These are phyloP conservation scores for Sympetrum striolatum DNA, from an alignment of 2,888 invertebrate species.

Conservation along the genomic window DNA sequence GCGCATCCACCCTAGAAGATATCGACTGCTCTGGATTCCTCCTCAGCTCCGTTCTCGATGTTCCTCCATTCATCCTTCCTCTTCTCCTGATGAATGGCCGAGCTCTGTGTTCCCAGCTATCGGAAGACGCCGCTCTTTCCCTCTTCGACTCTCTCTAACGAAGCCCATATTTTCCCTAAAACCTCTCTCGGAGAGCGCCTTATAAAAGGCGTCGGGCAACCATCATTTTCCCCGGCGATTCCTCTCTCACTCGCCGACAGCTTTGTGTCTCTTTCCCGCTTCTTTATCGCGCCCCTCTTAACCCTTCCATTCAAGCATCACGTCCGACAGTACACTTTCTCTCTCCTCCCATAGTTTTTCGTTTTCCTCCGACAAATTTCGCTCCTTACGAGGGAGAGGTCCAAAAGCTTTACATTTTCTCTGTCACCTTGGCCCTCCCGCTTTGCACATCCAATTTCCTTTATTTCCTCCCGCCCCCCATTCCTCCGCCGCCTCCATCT, in stretches of 20 bases:
- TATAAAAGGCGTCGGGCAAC: slow-evolving; percentile 1
- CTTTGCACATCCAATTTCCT: slow-evolving; percentile 22
- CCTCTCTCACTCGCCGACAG: slow-evolving; percentile 7
- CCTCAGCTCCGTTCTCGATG: not conserved
- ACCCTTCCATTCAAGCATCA: not conserved
- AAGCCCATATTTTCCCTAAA: not conserved
- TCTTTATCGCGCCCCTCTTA: not conserved
- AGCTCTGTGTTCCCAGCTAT: not conserved
- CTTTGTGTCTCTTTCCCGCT: slow-evolving; percentile 29
- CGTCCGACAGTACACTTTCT: not conserved
- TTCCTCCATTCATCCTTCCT: not conserved
- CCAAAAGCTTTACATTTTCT: slow-evolving; percentile 18
- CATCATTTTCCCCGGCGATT: slow-evolving; percentile 45
- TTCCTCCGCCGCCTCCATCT: slow-evolving; percentile 26
- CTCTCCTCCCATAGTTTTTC: not conserved
- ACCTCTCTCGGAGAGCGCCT: not conserved
- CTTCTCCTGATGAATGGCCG: not conserved
- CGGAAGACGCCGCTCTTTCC: not conserved
- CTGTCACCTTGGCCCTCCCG: slow-evolving; percentile 22
- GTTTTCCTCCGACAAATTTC: not conserved
- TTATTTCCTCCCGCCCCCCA: slow-evolving; percentile 42
- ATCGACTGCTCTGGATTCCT: no score
- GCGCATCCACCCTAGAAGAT: no score
- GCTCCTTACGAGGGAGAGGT: not conserved
- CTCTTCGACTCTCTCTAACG: not conserved